A percentile compares a stretch with the other conserved stretches of the same genome.
Conservation (phyloP, 2,113 vertebrate species). For the Dissostichus mawsoni region DNA sequence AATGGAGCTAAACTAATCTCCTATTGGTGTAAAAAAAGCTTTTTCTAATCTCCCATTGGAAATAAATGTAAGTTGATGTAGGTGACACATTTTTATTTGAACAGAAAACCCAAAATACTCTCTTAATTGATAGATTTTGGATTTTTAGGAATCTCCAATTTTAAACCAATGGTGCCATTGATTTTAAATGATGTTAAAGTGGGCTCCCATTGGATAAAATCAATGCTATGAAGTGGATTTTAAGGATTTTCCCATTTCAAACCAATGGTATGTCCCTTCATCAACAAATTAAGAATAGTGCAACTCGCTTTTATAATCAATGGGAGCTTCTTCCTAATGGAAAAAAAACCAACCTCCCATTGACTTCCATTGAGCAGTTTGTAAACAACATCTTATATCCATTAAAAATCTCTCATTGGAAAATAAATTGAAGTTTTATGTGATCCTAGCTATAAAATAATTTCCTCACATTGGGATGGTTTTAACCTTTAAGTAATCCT, state of each 20-base stretch:
- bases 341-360: not conserved
- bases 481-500: not conserved
- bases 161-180: not conserved
- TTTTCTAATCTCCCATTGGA: not conserved
- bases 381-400: not conserved
- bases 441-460: too few relatives aligned
- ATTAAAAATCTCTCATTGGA: too few relatives aligned
- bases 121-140: not conserved
- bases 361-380: not conserved
- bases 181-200: not conserved
- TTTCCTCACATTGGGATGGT: too few relatives aligned
- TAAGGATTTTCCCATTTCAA: not conserved
- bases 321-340: not conserved
- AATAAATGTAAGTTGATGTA: not conserved
- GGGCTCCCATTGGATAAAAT: not conserved
- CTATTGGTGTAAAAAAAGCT: not conserved
- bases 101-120: not conserved
- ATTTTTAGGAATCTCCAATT: not conserved
- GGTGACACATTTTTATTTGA: not conserved
- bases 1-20: not conserved
- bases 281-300: not conserved
- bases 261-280: not conserved
- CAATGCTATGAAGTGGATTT: not conserved
- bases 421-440: too few relatives aligned
- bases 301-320: not conserved